Evolutionary conservation across 2,888 invertebrate genomes (phyloP).

Genomic region (Agonum fuliginosum): DNA sequence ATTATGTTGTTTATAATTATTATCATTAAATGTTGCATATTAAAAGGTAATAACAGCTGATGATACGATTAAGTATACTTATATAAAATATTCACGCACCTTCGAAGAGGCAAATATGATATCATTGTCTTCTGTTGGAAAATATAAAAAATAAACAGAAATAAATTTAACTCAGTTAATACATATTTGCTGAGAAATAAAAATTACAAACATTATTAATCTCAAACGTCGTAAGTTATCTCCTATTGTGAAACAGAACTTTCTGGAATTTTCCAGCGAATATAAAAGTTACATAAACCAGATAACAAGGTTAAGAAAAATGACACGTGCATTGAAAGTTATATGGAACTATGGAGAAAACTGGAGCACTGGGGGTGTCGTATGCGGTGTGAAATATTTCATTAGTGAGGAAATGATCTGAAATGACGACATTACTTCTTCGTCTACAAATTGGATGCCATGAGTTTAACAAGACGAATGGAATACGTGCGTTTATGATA

Average conservation of each 20-base stretch:
- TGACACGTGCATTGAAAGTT: conserved; percentile 12
- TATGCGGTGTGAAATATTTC: conserved; percentile 46
- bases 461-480: conserved; percentile 47
- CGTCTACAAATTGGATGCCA: conserved; percentile 45
- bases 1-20: too few relatives aligned
- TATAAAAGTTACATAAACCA: background rate
- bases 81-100: too few relatives aligned
- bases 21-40: too few relatives aligned
- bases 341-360: background rate
- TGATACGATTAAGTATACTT: too few relatives aligned
- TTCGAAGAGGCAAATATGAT: too few relatives aligned
- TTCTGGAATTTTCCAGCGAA: conserved; percentile 1
- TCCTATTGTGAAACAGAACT: background rate
- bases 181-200: too few relatives aligned
- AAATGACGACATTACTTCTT: conserved; percentile 26
- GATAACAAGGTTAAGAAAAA: conserved; percentile 18
- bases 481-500: conserved; percentile 50
- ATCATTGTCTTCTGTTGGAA: too few relatives aligned
- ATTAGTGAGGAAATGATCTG: conserved; percentile 39
- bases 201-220: too few relatives aligned
- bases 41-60: too few relatives aligned
- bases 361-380: background rate
- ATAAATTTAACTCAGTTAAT: too few relatives aligned
- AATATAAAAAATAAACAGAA: too few relatives aligned
- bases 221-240: too few relatives aligned